These are phyloP conservation scores for Ageneiosus marmoratus DNA, from an alignment of 2,113 vertebrate genomes.

Conservation along the genomic window DNA sequence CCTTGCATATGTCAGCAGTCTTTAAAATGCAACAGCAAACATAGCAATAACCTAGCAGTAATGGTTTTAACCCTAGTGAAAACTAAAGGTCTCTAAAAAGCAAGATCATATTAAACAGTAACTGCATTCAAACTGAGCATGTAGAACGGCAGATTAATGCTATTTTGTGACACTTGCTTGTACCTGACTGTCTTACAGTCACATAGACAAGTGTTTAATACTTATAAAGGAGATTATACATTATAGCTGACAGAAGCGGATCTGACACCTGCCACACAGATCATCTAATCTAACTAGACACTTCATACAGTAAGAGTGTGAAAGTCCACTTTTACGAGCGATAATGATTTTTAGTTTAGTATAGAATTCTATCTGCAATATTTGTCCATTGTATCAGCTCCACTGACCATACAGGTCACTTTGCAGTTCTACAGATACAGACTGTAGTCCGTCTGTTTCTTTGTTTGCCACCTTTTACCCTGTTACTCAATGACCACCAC, in stretches of 20 bases:
- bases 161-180: not conserved
- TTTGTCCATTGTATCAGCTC: no score
- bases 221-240: conserved; percentile 45
- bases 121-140: not conserved
- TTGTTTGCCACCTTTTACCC: no score
- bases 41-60: no score
- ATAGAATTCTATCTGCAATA: no score
- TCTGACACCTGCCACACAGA: not conserved
- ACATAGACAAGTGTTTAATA: conserved; percentile 31
- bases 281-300: no score
- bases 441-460: no score
- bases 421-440: no score
- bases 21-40: no score
- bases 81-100: not conserved
- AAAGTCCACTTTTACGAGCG: not conserved
- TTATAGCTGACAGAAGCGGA: conserved; percentile 36
- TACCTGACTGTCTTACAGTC: conserved; percentile 20
- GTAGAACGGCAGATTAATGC: not conserved
- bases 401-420: no score
- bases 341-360: no score
- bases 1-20: not conserved
- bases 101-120: not conserved
- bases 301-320: not conserved
- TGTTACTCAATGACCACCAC: no score
- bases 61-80: no score